A percentile compares a stretch with the other conserved stretches of the same genome.
Conservation (phyloP, 2,797 vertebrate genomes). For the Ficedula albicollis region DNA sequence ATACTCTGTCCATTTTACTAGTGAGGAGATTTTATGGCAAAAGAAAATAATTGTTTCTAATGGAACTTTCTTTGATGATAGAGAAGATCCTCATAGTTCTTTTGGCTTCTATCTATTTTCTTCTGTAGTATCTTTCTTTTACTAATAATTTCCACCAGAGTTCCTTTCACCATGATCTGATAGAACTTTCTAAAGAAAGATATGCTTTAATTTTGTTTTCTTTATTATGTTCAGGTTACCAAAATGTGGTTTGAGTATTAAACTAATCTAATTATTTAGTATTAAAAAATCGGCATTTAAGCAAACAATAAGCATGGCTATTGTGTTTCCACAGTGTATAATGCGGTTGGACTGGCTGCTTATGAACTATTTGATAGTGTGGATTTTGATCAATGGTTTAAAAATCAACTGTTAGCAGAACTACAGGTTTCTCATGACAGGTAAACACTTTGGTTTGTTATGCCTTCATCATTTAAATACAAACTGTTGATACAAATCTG, state of each 20-base stretch:
- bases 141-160: background rate
- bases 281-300: background rate
- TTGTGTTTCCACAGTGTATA: constrained; percentile 84
- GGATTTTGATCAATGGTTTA: constrained; percentile 99
- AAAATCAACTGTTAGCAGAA: constrained; percentile 92
- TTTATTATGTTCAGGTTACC: background rate
- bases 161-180: background rate
- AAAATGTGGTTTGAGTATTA: background rate
- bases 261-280: background rate
- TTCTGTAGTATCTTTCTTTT: background rate
- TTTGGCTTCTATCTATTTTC: background rate
- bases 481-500: background rate
- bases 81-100: background rate
- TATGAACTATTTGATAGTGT: constrained; percentile 97
- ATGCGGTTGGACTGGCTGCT: constrained; percentile 93
- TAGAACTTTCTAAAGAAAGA: background rate
- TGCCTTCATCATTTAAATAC: background rate
- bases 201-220: background rate
- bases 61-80: background rate
- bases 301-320: background rate
- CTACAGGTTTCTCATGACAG: constrained; percentile 93
- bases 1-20: background rate
- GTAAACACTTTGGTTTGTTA: constrained; percentile 72
- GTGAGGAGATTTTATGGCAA: background rate
- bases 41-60: background rate